phyloP scores from a whole-genome alignment of 2,797 vertebrate genomes.

The Macropodus opercularis region DNA sequence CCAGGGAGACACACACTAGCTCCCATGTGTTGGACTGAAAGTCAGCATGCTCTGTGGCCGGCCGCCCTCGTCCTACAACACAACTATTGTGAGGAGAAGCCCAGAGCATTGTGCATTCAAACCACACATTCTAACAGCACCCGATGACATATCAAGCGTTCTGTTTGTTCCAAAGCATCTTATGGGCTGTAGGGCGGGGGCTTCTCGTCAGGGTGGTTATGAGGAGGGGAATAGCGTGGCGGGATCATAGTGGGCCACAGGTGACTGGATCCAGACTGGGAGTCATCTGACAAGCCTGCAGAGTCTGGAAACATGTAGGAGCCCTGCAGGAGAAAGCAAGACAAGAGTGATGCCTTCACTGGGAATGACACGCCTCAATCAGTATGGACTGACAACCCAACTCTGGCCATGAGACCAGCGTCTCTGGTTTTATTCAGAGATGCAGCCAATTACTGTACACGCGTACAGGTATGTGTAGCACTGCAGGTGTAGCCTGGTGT shows the following conservation, averaged over 20 bases:
- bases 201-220: conserved; percentile 96
- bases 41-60: conserved; percentile 34
- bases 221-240: conserved; percentile 94
- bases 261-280: conserved; percentile 92
- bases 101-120: conserved; percentile 34
- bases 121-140: conserved; percentile 16
- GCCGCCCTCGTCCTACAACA: conserved; percentile 19
- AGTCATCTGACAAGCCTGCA: conserved; percentile 92
- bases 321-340: conserved; percentile 74
- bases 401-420: too few species aligned
- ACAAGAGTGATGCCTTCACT: background rate
- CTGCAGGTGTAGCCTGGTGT: background rate
- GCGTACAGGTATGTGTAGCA: too few species aligned
- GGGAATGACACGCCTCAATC: too few species aligned
- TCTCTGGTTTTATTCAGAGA: too few species aligned
- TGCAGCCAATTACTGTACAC: too few species aligned
- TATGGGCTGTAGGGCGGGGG: conserved; percentile 97
- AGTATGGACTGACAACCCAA: too few species aligned
- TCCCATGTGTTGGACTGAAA: conserved; percentile 32
- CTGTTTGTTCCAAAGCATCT: conserved; percentile 21
- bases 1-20: conserved; percentile 28
- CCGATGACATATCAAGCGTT: conserved; percentile 12
- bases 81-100: conserved; percentile 37
- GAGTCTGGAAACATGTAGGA: conserved; percentile 88
- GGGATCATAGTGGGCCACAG: conserved; percentile 93